These are phyloP conservation scores for Drosophila pallidifrons DNA, from an alignment of 1,140 invertebrate genomes.

Conservation along the genomic window DNA sequence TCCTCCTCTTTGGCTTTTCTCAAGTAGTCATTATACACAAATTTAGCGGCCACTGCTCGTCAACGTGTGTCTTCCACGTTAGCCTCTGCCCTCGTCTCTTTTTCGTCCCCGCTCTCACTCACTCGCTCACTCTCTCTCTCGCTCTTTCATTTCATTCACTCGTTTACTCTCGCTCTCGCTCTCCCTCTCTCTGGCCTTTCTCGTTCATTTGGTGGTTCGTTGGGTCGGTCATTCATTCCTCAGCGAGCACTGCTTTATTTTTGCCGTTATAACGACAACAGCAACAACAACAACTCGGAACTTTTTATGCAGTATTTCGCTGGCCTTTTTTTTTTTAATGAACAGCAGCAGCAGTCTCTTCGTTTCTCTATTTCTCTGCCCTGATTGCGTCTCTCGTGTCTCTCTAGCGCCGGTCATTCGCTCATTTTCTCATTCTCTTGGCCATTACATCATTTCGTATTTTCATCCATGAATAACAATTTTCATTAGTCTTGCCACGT, in stretches of 20 bases:
- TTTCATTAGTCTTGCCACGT: constrained; percentile 50
- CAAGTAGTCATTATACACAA: constrained; percentile 82
- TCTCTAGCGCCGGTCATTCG: neutral
- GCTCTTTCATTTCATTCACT: constrained; percentile 18
- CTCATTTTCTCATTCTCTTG: constrained; percentile 23
- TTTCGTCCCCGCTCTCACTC: neutral
- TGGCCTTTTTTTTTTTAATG: constrained; percentile 34
- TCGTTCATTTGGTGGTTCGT: constrained; percentile 51
- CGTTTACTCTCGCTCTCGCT: neutral
- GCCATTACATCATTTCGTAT: constrained; percentile 78
- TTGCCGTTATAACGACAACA: constrained; percentile 56
- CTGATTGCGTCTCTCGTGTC: neutral
- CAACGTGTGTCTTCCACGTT: constrained; percentile 67
- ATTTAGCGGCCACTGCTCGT: constrained; percentile 60
- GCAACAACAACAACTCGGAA: constrained; percentile 34
- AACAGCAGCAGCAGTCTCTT: constrained; percentile 5
- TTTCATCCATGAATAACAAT: constrained; percentile 75
- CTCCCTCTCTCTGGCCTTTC: constrained; percentile 22
- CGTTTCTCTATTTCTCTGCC: too few relatives aligned
- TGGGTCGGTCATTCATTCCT: constrained; percentile 62
- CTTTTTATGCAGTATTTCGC: constrained; percentile 32
- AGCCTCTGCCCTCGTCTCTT: constrained; percentile 25
- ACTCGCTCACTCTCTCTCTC: neutral
- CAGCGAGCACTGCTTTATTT: constrained; percentile 57
- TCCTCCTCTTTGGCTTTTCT: constrained; percentile 53